Conservation (phyloP, 2,888 invertebrate genomes). For the Psococerastis gibbosa region DNA sequence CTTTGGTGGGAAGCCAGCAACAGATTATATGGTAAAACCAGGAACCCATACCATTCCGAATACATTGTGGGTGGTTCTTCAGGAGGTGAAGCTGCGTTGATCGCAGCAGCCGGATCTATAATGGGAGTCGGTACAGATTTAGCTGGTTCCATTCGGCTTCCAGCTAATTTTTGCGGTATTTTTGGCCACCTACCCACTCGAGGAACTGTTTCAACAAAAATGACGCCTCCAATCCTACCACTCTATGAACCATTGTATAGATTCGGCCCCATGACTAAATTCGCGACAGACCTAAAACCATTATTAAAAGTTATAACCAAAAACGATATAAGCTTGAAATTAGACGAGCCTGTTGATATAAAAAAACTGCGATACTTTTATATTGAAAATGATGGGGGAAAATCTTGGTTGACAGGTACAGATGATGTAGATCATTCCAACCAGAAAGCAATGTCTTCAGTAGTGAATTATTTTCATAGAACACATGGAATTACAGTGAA, state of each 20-base stretch:
- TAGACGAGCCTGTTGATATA: constrained; percentile 33
- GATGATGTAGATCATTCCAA: constrained; percentile 38
- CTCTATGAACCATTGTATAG: constrained; percentile 73
- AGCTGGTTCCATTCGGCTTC: constrained; percentile 73
- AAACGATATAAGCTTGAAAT: constrained; percentile 25
- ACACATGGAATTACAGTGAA: constrained; percentile 35
- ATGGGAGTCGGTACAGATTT: constrained; percentile 77
- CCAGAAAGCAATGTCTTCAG: too few species aligned
- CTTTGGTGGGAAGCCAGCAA: constrained; percentile 75
- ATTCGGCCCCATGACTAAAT: constrained; percentile 67
- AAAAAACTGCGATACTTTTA: constrained; percentile 54
- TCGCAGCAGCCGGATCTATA: constrained; percentile 61
- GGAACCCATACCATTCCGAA: constrained; percentile 62
- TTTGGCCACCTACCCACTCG: constrained; percentile 90
- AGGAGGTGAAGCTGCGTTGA: constrained; percentile 62
- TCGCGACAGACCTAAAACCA: constrained; percentile 63
- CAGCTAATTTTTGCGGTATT: constrained; percentile 77
- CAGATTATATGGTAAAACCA: constrained; percentile 53
- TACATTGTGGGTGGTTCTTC: constrained; percentile 73
- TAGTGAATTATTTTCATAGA: constrained; percentile 33
- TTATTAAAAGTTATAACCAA: constrained; percentile 49
- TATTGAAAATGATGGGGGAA: constrained; percentile 54
- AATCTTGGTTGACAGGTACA: constrained; percentile 31
- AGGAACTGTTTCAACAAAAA: constrained; percentile 15
- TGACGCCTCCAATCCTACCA: constrained; percentile 20